Percentiles rank a stretch among this genome's conserved stretches.
phyloP scores from a whole-genome alignment of 1,140 invertebrate species.

The Drosophila tani region DNA sequence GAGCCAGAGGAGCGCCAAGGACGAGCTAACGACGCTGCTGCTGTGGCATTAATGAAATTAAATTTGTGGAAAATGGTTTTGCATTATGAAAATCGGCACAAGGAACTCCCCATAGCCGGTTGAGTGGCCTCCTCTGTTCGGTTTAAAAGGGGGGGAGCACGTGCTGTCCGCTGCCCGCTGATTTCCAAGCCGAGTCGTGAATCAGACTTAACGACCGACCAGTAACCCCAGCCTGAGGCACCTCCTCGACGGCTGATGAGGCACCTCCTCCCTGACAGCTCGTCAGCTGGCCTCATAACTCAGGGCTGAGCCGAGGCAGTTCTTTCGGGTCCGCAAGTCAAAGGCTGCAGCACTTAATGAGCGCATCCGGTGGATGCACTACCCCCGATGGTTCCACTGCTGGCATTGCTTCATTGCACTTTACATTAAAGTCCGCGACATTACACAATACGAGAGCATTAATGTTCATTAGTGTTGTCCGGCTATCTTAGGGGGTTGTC shows the following conservation, averaged over 20 bases:
- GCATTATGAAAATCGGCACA: conserved; percentile 16
- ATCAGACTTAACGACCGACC: conserved; percentile 67
- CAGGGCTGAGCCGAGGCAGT: conserved; percentile 36
- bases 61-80: conserved; percentile 76
- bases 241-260: conserved; percentile 28
- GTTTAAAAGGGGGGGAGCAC: conserved; percentile 52
- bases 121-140: conserved; percentile 27
- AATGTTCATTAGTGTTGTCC: conserved; percentile 67
- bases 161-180: conserved; percentile 54
- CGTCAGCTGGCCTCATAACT: conserved; percentile 80
- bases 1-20: conserved; percentile 33
- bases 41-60: conserved; percentile 72
- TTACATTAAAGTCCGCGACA: conserved; percentile 81
- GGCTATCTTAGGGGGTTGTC: conserved; percentile 56
- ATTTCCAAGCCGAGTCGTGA: conserved; percentile 53
- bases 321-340: conserved; percentile 52
- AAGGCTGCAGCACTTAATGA: conserved; percentile 78
- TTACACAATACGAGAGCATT: conserved; percentile 74
- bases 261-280: conserved; percentile 64
- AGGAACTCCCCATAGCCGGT: not conserved
- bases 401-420: conserved; percentile 82
- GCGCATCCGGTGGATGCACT: conserved; percentile 65
- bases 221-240: conserved; percentile 9
- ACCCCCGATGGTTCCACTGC: conserved; percentile 29
- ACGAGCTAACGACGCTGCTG: conserved; percentile 27